A percentile compares a stretch with the other conserved stretches of the same genome.
These are phyloP conservation scores for Zelostemma sp. DNA, from an alignment of 1,140 invertebrate genomes.

Conservation along the genomic window DNA sequence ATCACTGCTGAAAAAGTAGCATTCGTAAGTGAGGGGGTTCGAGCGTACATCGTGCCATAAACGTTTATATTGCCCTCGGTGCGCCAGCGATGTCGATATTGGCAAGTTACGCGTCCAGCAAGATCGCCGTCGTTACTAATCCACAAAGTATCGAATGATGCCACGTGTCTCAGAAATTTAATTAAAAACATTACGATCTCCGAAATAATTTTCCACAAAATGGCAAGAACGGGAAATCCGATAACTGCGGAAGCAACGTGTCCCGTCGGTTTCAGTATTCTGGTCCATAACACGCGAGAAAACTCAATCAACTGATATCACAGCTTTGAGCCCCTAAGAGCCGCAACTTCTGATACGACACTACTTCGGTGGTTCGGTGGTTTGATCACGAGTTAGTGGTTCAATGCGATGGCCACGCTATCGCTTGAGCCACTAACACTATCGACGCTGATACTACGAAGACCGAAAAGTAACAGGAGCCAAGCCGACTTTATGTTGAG, in stretches of 20 bases:
- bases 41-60: constrained; percentile 63
- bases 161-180: constrained; percentile 33
- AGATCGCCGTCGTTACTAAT: constrained; percentile 40
- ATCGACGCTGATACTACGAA: constrained; percentile 44
- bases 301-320: constrained; percentile 70
- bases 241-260: constrained; percentile 10
- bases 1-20: constrained; percentile 52
- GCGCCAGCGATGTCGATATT: constrained; percentile 66
- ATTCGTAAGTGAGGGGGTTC: constrained; percentile 39
- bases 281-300: constrained; percentile 33
- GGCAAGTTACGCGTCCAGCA: constrained; percentile 60
- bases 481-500: constrained; percentile 68
- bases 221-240: neutral
- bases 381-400: constrained; percentile 71
- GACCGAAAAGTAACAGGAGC: constrained; percentile 57
- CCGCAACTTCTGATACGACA: constrained; percentile 67
- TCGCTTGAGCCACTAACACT: constrained; percentile 41
- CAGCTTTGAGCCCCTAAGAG: constrained; percentile 63
- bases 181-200: constrained; percentile 22
- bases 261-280: constrained; percentile 25
- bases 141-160: constrained; percentile 17
- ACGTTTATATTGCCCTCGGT: constrained; percentile 69
- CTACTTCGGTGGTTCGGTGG: constrained; percentile 61
- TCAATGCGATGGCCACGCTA: constrained; percentile 55
- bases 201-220: neutral